phyloP scores from a whole-genome alignment of 2,797 vertebrate genomes.

The Amazona finschi region DNA sequence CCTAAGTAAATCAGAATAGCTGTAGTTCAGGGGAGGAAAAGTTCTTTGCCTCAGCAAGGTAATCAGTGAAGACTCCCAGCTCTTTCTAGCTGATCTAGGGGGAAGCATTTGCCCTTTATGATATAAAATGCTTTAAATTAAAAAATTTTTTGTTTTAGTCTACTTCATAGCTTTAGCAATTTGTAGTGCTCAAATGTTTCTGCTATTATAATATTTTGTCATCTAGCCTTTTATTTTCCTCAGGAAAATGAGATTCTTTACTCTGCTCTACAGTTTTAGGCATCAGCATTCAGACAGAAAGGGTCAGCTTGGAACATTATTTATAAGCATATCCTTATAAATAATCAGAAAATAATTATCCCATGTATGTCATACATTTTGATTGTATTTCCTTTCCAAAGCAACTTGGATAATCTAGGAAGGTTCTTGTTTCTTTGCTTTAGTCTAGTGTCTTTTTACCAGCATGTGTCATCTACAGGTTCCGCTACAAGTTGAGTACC shows the following conservation, averaged over 20 bases:
- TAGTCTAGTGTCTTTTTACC: not conserved
- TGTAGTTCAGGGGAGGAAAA: not conserved
- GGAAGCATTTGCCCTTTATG: not conserved
- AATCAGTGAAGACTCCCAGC: not conserved
- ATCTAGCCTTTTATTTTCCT: not conserved
- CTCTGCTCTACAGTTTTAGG: not conserved
- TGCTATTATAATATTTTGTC: not conserved
- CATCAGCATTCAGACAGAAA: not conserved
- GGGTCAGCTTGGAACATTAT: not conserved
- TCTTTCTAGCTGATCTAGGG: not conserved
- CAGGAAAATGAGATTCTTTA: not conserved
- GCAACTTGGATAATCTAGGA: not conserved
- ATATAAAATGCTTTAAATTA: not conserved
- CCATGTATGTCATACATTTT: not conserved
- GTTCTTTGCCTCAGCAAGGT: not conserved
- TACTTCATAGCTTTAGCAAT: not conserved
- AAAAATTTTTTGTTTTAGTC: not conserved
- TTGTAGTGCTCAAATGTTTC: not conserved
- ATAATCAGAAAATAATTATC: not conserved
- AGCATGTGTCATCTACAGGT: not conserved
- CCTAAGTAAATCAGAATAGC: not conserved
- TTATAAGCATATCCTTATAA: not conserved
- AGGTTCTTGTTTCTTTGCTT: not conserved
- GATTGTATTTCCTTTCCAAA: not conserved
- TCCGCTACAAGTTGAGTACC: not conserved